Base-by-base conservation (phyloP, 2,797 vertebrate genomes). In the Sebastiscus albofasciatus region DNA sequence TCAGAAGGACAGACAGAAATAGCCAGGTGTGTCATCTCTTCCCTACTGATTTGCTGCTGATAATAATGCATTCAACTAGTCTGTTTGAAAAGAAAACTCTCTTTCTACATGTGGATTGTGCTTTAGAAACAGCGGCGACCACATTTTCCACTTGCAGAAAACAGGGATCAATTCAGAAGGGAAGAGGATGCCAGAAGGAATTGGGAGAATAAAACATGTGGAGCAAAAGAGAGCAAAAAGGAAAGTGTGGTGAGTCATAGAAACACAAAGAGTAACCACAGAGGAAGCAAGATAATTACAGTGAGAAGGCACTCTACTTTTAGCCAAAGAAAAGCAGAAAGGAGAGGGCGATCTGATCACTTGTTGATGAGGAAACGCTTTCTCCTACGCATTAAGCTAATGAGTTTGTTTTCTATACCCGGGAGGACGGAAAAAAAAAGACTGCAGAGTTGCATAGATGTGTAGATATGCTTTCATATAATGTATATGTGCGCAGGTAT, bases 231-330 rank as follows among this genome's bases (percentile, higher is more conserved):
- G 29, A 66, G 16, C 59, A 39, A 79, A 18, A 72, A 82, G 10
- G 9, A 79, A 39, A 74, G 27, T 10, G 62, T 33, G 14, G 46
- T 73, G 81, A 90, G 59, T 83, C 78, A 82, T 14, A 67, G 11
- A 82, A 71, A 62, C 10, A 52, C 22, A 70, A 26, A 27, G 16
- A 56, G 49, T 56, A 67, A 46, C 22, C 64, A 27, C 62, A 55
- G 58, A 84, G 72, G 70, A 69, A 58, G 31, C 22, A 8, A 49
- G 24, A 56, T 22, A 67, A 83, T 61, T 73, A 85, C 49, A 87
- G 62, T 10, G 7, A 68, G 71, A 67, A 24, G 12, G 10, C 13
- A 14, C 14, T 65, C 61, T 33, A 39, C 29, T 74, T 64, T 74
- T 24, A 72, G 52, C 34, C 14, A 31, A 34, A 58, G 49, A 26